These are phyloP conservation scores for Pheosia gnoma DNA, from an alignment of 2,888 invertebrate species.

Conservation along the genomic window DNA sequence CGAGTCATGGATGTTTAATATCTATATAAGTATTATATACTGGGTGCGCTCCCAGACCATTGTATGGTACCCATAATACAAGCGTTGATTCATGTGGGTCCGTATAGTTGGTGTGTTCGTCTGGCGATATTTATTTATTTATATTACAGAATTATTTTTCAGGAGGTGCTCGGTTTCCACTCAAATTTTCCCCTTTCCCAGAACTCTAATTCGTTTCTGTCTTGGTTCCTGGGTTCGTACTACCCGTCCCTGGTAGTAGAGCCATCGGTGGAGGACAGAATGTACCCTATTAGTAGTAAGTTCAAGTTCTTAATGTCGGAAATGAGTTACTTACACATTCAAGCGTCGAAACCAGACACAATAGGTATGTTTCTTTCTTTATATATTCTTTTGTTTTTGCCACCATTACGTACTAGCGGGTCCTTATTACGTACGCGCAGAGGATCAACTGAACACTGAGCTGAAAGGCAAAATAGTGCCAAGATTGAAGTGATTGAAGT, in stretches of 20 bases:
- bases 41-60: no score
- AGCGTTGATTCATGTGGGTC: no score
- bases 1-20: no score
- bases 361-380: conserved; percentile 8
- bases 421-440: no score
- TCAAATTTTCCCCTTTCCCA: conserved; percentile 83
- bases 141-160: conserved; percentile 10
- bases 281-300: conserved; percentile 41
- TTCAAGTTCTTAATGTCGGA: conserved; percentile 37
- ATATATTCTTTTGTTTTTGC: background rate
- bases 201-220: conserved; percentile 45
- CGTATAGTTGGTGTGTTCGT: no score
- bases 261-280: conserved; percentile 35
- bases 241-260: conserved; percentile 71
- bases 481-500: no score
- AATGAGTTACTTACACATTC: conserved; percentile 85
- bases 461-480: no score
- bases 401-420: no score
- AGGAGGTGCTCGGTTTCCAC: conserved; percentile 76
- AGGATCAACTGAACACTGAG: no score
- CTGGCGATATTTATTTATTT: no score
- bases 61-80: no score
- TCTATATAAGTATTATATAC: no score
- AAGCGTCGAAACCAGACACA: conserved; percentile 91
- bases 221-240: conserved; percentile 38